Evolutionary conservation across 2,113 vertebrate species (phyloP).

Genomic region (Xiphophorus hellerii): DNA sequence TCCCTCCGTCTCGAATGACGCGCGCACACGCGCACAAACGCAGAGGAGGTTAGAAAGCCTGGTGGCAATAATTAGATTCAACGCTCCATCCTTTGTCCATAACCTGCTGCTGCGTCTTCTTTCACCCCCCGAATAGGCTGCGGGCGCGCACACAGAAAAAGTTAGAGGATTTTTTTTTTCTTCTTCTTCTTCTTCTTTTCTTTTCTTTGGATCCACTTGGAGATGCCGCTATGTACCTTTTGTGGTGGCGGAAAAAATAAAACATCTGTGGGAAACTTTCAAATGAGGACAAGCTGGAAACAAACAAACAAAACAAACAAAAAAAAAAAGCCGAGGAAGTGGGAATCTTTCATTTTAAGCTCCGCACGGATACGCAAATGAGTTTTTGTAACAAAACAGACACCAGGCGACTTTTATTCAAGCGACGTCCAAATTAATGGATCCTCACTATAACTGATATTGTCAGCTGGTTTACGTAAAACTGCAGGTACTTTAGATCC

Average conservation of each 20-base stretch:
- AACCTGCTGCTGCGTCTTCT: constrained; percentile 56
- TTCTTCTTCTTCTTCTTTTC: too few relatives aligned
- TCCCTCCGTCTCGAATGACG: constrained; percentile 50
- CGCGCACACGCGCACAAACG: constrained; percentile 41
- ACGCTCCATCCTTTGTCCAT: constrained; percentile 60
- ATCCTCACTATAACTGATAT: neutral
- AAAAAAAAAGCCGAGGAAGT: neutral
- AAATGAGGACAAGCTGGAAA: constrained; percentile 20
- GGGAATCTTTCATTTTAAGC: neutral
- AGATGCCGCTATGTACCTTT: constrained; percentile 25
- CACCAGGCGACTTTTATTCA: too few relatives aligned
- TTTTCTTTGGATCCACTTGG: constrained; percentile 15
- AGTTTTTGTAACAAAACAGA: constrained; percentile 47
- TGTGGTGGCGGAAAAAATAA: constrained; percentile 40
- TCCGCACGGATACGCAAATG: constrained; percentile 4
- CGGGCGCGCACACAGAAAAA: constrained; percentile 41
- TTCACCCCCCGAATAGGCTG: constrained; percentile 37
- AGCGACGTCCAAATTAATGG: neutral
- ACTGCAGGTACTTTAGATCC: too few relatives aligned
- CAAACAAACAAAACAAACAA: too few relatives aligned
- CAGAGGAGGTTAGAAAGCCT: constrained; percentile 60
- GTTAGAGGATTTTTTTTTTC: constrained; percentile 21
- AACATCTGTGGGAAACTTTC: constrained; percentile 58
- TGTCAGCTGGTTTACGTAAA: neutral
- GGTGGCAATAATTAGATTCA: constrained; percentile 63